These are phyloP conservation scores for Orussus abietinus DNA, from an alignment of 1,140 invertebrate species.

Conservation along the genomic window DNA sequence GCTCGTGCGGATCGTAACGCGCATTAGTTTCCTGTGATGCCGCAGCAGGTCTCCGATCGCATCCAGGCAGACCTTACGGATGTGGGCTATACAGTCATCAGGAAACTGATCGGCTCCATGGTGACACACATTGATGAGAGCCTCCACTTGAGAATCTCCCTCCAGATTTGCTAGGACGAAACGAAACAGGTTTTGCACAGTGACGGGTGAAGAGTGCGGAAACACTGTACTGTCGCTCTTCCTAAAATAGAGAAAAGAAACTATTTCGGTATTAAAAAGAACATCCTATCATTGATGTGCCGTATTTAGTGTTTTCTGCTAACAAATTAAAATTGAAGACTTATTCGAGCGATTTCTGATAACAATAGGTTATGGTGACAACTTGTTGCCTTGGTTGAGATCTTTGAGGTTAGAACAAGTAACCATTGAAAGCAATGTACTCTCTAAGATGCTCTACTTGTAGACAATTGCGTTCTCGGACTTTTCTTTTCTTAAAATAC, in stretches of 20 bases:
- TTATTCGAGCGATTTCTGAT: too few relatives aligned
- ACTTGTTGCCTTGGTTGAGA: too few relatives aligned
- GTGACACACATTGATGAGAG: slow-evolving; percentile 47
- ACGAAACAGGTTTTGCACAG: slow-evolving; percentile 64
- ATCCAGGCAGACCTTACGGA: slow-evolving; percentile 42
- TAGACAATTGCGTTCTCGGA: too few relatives aligned
- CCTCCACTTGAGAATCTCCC: slow-evolving; percentile 42
- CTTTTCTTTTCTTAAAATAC: too few relatives aligned
- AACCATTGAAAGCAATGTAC: too few relatives aligned
- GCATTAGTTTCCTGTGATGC: slow-evolving; percentile 31
- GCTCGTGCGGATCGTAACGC: slow-evolving; percentile 18
- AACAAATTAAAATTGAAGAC: too few relatives aligned
- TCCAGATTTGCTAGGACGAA: slow-evolving; percentile 69
- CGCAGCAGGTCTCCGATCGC: slow-evolving; percentile 37
- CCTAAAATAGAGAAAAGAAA: slow-evolving; percentile 48
- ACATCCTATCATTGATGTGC: too few relatives aligned
- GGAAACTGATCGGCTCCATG: slow-evolving; percentile 34
- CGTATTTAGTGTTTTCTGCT: too few relatives aligned
- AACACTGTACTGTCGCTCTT: slow-evolving; percentile 72
- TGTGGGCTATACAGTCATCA: slow-evolving; percentile 38
- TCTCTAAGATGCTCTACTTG: too few relatives aligned
- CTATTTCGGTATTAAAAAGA: too few relatives aligned
- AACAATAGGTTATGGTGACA: too few relatives aligned
- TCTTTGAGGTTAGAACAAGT: too few relatives aligned
- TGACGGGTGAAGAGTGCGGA: slow-evolving; percentile 60